A percentile compares a stretch with the other conserved stretches of the same genome.
These are phyloP conservation scores for Drosophila paucipuncta DNA, from an alignment of 2,888 invertebrate genomes.

Conservation along the genomic window DNA sequence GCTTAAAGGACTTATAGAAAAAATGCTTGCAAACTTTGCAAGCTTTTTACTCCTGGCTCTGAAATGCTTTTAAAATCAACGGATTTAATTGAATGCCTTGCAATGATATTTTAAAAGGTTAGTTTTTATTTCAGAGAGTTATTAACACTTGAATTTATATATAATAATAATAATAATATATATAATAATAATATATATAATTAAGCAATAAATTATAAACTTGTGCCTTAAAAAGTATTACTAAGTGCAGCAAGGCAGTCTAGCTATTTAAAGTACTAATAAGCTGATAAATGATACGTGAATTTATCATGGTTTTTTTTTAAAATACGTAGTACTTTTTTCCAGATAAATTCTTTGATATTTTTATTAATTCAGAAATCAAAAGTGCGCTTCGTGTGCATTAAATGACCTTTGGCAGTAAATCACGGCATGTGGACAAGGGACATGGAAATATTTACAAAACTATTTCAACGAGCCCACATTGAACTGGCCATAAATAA, in stretches of 20 bases:
- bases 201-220: constrained; percentile 2
- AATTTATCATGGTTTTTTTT: neutral
- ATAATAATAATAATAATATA: too few relatives aligned
- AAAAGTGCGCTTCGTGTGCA: constrained; percentile 46
- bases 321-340: neutral
- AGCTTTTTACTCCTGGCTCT: neutral
- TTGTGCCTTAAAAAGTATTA: too few relatives aligned
- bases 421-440: constrained; percentile 41
- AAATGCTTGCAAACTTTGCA: neutral
- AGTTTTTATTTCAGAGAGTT: neutral
- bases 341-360: constrained; percentile 7
- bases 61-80: neutral
- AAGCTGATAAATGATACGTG: neutral
- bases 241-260: neutral
- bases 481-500: constrained; percentile 39
- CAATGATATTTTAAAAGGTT: neutral
- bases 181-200: neutral
- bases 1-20: neutral
- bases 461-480: constrained; percentile 37
- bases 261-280: neutral
- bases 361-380: constrained; percentile 52
- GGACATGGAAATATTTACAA: constrained; percentile 41
- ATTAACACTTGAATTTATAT: neutral
- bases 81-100: neutral
- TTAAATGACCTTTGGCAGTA: constrained; percentile 40